Percentiles rank a stretch among this genome's conserved stretches.
Conservation (phyloP, 1,140 invertebrate genomes). For the Odontomachus brunneus region DNA sequence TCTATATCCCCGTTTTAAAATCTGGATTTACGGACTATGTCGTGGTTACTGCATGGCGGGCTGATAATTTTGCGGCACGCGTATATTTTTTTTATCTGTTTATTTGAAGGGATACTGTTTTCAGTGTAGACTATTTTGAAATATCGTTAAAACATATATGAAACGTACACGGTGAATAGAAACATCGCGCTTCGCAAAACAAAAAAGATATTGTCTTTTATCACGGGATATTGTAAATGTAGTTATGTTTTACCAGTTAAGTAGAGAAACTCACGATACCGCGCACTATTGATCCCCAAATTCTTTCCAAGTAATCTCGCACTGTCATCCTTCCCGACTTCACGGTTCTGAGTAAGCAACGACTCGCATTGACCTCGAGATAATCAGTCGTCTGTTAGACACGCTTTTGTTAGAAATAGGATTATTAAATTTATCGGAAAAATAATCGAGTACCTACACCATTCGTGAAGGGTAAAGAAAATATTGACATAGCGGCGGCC, state of each 20-base stretch:
- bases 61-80: background rate
- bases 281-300: background rate
- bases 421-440: constrained; percentile 1
- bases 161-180: too few species aligned
- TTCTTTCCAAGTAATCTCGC: too few species aligned
- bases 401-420: too few species aligned
- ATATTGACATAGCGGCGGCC: constrained; percentile 1
- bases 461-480: background rate
- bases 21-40: background rate
- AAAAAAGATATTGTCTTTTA: too few species aligned
- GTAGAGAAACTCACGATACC: background rate
- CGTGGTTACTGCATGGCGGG: background rate
- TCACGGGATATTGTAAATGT: too few species aligned
- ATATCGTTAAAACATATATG: too few species aligned
- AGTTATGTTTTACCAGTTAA: background rate
- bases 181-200: too few species aligned
- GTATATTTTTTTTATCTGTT: background rate
- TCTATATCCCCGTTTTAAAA: background rate
- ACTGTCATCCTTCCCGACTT: too few species aligned
- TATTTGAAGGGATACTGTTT: background rate
- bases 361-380: too few species aligned
- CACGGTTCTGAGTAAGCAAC: too few species aligned
- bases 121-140: too few species aligned
- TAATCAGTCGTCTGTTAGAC: too few species aligned
- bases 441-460: background rate